Percentiles rank a stretch among this genome's conserved stretches.
Evolutionary conservation across 1,140 invertebrate genomes (phyloP).

Genomic region (Cardiocondyla obscurior): DNA sequence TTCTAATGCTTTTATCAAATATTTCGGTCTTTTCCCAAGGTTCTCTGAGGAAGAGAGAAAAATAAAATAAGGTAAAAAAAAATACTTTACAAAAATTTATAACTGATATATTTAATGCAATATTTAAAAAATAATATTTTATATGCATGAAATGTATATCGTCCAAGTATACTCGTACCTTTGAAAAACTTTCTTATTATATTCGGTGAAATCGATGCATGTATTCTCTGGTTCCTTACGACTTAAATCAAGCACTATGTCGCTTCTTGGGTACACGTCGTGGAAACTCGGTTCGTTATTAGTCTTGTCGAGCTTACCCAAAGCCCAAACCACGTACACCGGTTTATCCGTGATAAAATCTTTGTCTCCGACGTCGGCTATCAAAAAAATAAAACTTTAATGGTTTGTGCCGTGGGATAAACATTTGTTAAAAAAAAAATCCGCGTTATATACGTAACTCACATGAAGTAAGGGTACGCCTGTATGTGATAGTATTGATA

Average conservation of each 20-base stretch:
- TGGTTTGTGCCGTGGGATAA: background rate
- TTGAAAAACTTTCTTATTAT: constrained; percentile 67
- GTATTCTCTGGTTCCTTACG: constrained; percentile 86
- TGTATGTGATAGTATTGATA: constrained; percentile 91
- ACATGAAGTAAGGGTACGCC: constrained; percentile 89
- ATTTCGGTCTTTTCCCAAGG: constrained; percentile 91
- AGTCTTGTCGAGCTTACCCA: constrained; percentile 90
- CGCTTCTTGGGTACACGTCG: constrained; percentile 89
- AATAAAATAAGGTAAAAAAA: too few species aligned
- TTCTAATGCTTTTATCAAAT: constrained; percentile 90
- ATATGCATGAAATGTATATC: background rate
- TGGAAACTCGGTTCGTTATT: constrained; percentile 94
- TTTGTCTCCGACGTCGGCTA: constrained; percentile 92
- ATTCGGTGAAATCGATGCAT: constrained; percentile 88
- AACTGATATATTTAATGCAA: background rate
- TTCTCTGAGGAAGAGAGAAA: too few species aligned
- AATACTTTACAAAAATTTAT: background rate
- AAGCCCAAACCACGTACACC: constrained; percentile 92
- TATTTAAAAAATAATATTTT: background rate
- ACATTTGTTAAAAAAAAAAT: background rate
- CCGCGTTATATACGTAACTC: constrained; percentile 74
- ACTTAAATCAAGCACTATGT: constrained; percentile 88
- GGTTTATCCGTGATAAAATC: constrained; percentile 88
- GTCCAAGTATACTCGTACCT: constrained; percentile 63
- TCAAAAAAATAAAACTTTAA: constrained; percentile 63